Percentiles rank a stretch among this genome's conserved stretches.
Conservation (phyloP, 2,888 invertebrate genomes). For the Acronicta leporina region DNA sequence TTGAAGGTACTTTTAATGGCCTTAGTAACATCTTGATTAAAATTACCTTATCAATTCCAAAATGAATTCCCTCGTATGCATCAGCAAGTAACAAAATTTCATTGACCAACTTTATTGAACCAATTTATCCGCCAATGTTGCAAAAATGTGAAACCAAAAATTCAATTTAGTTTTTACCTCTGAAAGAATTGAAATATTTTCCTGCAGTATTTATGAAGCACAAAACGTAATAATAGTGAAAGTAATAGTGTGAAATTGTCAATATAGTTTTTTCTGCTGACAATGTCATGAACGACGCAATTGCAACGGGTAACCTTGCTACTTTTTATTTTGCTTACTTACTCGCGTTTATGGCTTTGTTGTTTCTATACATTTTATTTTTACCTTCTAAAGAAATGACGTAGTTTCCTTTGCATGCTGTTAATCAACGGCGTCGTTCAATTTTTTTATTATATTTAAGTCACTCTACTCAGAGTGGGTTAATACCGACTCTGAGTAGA, state of each 20-base stretch:
- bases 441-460: no score
- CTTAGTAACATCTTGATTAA: no score
- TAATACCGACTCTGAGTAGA: no score
- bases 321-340: conserved; percentile 11
- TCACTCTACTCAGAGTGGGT: no score
- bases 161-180: conserved; percentile 1
- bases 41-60: no score
- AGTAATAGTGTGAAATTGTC: conserved; percentile 19
- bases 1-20: not conserved
- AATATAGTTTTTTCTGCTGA: conserved; percentile 19
- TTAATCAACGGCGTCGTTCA: no score
- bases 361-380: not conserved
- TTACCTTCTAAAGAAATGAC: no score
- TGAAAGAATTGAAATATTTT: not conserved
- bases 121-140: not conserved
- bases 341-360: conserved; percentile 16
- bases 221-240: conserved; percentile 23
- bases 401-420: no score
- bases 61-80: no score
- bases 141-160: not conserved
- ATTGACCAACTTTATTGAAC: not conserved
- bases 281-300: conserved; percentile 19
- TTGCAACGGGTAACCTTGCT: conserved; percentile 8
- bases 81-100: no score
- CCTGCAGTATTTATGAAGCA: not conserved